phyloP scores from a whole-genome alignment of 2,113 vertebrate species.

The Hepsetus odoe region DNA sequence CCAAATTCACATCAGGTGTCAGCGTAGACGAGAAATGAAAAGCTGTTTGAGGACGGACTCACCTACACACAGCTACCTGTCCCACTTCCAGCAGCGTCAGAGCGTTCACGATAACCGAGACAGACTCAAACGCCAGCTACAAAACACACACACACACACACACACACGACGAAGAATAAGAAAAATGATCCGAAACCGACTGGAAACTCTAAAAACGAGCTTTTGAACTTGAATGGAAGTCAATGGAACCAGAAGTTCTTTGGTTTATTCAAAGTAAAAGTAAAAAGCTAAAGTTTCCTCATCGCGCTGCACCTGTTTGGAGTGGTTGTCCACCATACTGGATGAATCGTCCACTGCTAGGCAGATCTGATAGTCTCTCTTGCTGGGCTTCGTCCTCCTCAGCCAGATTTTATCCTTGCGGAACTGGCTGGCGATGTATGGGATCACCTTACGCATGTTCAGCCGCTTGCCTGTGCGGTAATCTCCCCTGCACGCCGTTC shows the following conservation, averaged over 20 bases:
- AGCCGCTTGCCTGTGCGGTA: constrained; percentile 95
- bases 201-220: no score
- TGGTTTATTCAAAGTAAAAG: background rate
- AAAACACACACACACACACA: constrained; percentile 24
- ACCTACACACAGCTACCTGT: constrained; percentile 98
- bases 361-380: constrained; percentile 97
- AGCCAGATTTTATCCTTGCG: constrained; percentile 99
- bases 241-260: no score
- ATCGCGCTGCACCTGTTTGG: constrained; percentile 86
- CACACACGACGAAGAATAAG: background rate
- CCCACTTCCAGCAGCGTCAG: constrained; percentile 94
- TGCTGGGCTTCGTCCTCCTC: constrained; percentile 94
- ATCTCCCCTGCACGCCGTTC: constrained; percentile 82
- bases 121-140: constrained; percentile 94
- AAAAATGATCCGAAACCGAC: background rate
- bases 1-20: no score
- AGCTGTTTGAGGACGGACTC: constrained; percentile 44
- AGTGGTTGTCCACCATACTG: constrained; percentile 98
- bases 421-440: constrained; percentile 97
- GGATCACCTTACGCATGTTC: constrained; percentile 98
- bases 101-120: constrained; percentile 94
- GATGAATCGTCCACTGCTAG: constrained; percentile 96
- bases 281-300: background rate
- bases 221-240: no score
- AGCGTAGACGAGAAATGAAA: no score